Conservation (phyloP, 1,140 invertebrate species). For the Sitobion miscanthi region DNA sequence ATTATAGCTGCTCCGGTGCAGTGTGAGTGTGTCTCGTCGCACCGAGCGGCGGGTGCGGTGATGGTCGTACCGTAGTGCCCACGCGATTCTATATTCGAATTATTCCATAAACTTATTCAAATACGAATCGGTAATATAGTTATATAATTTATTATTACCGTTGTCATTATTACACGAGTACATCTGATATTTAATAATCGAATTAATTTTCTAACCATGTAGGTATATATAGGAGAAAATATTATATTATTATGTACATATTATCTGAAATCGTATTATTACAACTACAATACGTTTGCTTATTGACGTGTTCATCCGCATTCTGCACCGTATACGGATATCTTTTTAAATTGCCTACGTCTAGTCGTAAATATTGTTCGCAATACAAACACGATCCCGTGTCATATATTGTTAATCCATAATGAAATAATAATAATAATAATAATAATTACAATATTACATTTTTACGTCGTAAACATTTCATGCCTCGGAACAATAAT, state of each 20-base stretch:
- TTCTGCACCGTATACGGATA: neutral
- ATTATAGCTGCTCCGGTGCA: too few relatives aligned
- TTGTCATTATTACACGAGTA: neutral
- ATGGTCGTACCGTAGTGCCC: neutral
- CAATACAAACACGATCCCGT: neutral
- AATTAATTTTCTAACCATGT: neutral
- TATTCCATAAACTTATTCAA: conserved; percentile 22
- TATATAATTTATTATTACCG: neutral
- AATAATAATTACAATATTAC: conserved; percentile 22
- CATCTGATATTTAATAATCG: conserved; percentile 25
- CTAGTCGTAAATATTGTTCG: neutral
- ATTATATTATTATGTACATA: neutral
- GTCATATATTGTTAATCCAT: neutral
- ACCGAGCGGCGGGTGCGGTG: neutral
- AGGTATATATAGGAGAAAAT: neutral
- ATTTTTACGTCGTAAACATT: conserved; percentile 32
- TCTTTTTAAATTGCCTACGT: neutral
- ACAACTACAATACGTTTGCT: neutral
- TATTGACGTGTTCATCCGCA: neutral
- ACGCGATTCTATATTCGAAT: neutral
- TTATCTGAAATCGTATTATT: neutral
- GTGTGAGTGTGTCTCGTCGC: neutral
- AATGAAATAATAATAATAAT: neutral
- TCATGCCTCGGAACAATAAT: neutral
- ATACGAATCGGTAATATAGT: conserved; percentile 18